Evolutionary conservation across 2,888 invertebrate genomes (phyloP), one percentile per base, ranked within the genome.

Genomic region (Tridacna crocea): DNA sequence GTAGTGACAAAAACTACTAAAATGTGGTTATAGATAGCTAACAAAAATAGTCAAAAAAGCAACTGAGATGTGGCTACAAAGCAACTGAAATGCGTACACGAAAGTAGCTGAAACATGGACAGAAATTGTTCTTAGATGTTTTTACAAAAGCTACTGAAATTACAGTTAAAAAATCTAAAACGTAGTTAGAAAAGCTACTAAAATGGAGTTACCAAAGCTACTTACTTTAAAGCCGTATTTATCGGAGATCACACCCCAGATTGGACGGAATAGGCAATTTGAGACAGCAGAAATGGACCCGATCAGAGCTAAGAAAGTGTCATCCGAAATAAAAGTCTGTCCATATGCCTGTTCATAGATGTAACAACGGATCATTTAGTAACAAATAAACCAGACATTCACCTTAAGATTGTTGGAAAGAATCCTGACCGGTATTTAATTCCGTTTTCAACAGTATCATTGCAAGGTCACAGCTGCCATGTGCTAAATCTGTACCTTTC

Each of bases 151-250:
- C 55, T 55, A n/a, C 2, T 55, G 17, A 55, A 55, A 17, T 19
- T 51, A 10, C 4, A 10, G 19, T 55, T 55, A 55, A 1, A 55
- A 55, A 17, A 55, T 2, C 1, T 19, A 19, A 61, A 0, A 61
- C n/a, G 22, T 22, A n/a, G 24, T 22, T 19, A 22, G 2, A 61
- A 19, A 22, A 19, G 10, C 17, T 55, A 19, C 2, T 55, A 10
- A 19, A 55, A 19, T 55, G 2, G 10, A 6, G 55, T 55, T n/a
- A 55, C 55, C 2, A 55, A 55, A 36, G 36, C 36, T 36, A 63
- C 63, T 24, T 63, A 63, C 63, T 27, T 63, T 63, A 63, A 63
- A 63, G 24, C 63, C 63, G 11, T 27, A 27, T 63, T 26, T 63
- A 27, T 63, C 63, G 19, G 27, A 63, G 15, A 22, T 63, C 11